Base-by-base conservation (phyloP, 1,140 invertebrate genomes). In the Atta texana region DNA sequence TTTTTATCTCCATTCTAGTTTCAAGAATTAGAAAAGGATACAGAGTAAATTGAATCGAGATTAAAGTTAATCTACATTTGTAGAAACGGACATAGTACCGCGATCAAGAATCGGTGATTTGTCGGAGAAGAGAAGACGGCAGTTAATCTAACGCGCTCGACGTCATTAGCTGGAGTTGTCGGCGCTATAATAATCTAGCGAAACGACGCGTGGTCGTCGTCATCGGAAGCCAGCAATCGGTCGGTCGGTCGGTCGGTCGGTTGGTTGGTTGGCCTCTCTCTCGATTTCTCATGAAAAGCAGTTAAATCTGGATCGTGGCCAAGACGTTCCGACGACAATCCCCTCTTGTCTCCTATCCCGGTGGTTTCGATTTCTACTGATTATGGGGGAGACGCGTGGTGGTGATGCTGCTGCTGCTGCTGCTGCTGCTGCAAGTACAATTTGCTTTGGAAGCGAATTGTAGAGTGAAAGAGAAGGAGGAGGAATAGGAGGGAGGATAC, bases 361-460 rank as follows among this genome's bases (percentile, higher is more conserved):
- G 51, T 49, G 7, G 75, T 76, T 89, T 87, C 66, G 68, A 89
- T 89, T 85, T 84, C 85, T 80, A 55, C 68, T 89, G 89, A 89
- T 90, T 90, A 89, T 61, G 69, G 49, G 55, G 85, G 88, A 61
- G 88, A 64, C 57, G 74, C 74, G 57, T 31, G 71, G 57, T 31
- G 39, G 75, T 31, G 66, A 34, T 53, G n/a, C 24, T 12, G 77
- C n/a, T 31, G 31, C n/a, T n/a, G 28, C 28, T 49, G 71, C 4
- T 77, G 39, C 34, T 78, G 74, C 34, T 66, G 74, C n/a, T 16
- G 72, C 55, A 10, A 59, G 34, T 61, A 24, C 51, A 75, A 59
- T 8, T 80, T 74, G 55, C 68, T 72, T 24, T 4, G 18, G 16
- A 44, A 85, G 39, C 28, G 85, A 80, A 49, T 74, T 69, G 49